A percentile compares a stretch with the other conserved stretches of the same genome.
phyloP scores from a whole-genome alignment of 2,113 vertebrate species.

The Tinamus guttatus region DNA sequence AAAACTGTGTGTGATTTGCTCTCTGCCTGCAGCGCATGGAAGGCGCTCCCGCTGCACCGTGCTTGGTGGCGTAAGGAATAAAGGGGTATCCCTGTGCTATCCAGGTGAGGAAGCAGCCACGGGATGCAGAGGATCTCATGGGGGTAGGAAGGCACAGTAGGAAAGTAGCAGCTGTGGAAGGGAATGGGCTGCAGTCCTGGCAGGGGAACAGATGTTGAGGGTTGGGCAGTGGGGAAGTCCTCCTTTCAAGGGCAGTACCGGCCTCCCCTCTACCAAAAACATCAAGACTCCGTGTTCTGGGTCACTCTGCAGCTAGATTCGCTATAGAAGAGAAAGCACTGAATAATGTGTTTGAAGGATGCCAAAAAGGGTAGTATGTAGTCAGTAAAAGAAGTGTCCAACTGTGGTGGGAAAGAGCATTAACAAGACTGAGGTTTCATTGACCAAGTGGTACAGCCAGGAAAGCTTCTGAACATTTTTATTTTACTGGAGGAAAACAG shows the following conservation, averaged over 20 bases:
- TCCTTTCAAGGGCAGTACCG: background rate
- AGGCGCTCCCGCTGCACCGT: background rate
- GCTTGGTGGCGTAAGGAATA: background rate
- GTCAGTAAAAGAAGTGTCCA: background rate
- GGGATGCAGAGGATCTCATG: background rate
- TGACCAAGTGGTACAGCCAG: background rate
- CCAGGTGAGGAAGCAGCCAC: background rate
- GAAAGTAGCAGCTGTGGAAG: background rate
- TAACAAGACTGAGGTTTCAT: background rate
- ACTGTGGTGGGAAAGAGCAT: background rate
- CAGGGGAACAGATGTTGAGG: background rate
- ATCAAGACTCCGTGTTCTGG: background rate
- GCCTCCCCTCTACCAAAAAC: background rate
- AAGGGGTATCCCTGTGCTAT: background rate
- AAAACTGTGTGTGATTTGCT: accelerated
- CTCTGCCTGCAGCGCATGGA: background rate
- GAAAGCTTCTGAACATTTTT: background rate
- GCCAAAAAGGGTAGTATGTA: background rate
- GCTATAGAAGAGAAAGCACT: background rate
- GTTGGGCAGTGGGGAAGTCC: background rate
- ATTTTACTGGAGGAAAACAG: background rate
- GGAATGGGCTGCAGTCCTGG: background rate
- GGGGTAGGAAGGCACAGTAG: background rate
- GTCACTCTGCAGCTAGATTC: background rate
- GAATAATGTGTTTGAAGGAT: background rate